Evolutionary conservation across 2,797 vertebrate species (phyloP).

Genomic region (Sebastes itinus): DNA sequence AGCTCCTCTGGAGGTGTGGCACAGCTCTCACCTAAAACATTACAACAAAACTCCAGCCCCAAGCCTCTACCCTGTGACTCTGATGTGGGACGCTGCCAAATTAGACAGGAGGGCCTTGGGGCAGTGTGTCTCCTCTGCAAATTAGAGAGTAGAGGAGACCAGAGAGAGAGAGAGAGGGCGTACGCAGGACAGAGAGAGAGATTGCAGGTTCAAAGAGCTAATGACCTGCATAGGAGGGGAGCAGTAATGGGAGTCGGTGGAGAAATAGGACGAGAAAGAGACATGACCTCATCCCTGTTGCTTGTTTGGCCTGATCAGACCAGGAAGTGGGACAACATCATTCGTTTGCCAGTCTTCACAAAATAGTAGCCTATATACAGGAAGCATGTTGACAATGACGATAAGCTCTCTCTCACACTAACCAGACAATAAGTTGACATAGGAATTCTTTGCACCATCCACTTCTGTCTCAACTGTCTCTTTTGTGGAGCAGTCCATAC

Average conservation of each 20-base stretch:
- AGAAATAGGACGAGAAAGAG: conserved; percentile 6
- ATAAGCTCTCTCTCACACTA: not conserved
- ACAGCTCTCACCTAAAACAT: conserved; percentile 34
- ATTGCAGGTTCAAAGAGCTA: conserved; percentile 66
- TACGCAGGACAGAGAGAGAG: conserved; percentile 19
- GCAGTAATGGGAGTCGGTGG: conserved; percentile 23
- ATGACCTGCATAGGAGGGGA: conserved; percentile 54
- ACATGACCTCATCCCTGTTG: conserved; percentile 49
- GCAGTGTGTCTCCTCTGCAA: conserved; percentile 63
- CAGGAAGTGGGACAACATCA: not conserved
- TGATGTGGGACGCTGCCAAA: conserved; percentile 74
- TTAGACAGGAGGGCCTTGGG: conserved; percentile 62
- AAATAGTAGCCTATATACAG: not conserved
- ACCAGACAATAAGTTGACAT: not conserved
- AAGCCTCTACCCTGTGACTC: conserved; percentile 26
- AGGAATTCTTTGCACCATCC: not conserved
- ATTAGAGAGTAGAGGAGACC: conserved; percentile 59
- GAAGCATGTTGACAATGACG: not conserved
- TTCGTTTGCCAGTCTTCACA: not conserved
- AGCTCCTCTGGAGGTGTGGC: conserved; percentile 54
- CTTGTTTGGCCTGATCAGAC: conserved; percentile 11
- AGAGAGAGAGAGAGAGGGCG: conserved; percentile 41
- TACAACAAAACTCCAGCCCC: conserved; percentile 16
- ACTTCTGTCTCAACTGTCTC: not conserved
- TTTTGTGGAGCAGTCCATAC: not conserved